Percentiles rank a stretch among this genome's conserved stretches.
Evolutionary conservation across 2,888 invertebrate genomes (phyloP).

Genomic region (Cosmorhoe ocellata): DNA sequence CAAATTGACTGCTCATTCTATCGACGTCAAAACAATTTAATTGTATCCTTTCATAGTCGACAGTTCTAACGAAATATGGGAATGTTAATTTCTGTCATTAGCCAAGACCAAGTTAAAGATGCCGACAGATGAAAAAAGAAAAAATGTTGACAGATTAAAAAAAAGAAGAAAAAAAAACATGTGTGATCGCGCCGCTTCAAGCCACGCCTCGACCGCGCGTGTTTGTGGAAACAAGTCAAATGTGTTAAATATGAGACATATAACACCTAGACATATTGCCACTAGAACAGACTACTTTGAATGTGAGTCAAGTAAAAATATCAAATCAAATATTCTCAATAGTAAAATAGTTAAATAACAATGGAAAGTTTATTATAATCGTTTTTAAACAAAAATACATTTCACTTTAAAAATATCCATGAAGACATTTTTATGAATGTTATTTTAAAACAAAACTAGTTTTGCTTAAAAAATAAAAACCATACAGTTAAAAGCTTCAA

Average conservation of each 20-base stretch:
- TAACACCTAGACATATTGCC: conserved; percentile 27
- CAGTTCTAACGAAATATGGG: conserved; percentile 72
- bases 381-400: too few relatives aligned
- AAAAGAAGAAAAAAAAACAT: conserved; percentile 53
- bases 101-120: conserved; percentile 64
- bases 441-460: conserved; percentile 6
- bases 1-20: conserved; percentile 31
- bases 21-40: conserved; percentile 61
- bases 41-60: conserved; percentile 50
- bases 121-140: conserved; percentile 62
- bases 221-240: conserved; percentile 77
- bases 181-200: conserved; percentile 70
- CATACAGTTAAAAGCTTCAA: conserved; percentile 12
- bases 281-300: conserved; percentile 44
- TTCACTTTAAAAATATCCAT: conserved; percentile 4
- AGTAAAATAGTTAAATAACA: neutral
- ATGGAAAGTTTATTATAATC: conserved; percentile 1
- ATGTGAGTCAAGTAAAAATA: too few relatives aligned
- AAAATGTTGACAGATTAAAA: conserved; percentile 39
- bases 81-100: conserved; percentile 80
- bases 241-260: conserved; percentile 70
- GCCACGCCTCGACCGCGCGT: conserved; percentile 54
- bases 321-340: too few relatives aligned
- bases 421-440: neutral
- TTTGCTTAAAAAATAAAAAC: conserved; percentile 4